Base-by-base conservation (phyloP, 2,113 vertebrate species). In the Labeo catla region DNA sequence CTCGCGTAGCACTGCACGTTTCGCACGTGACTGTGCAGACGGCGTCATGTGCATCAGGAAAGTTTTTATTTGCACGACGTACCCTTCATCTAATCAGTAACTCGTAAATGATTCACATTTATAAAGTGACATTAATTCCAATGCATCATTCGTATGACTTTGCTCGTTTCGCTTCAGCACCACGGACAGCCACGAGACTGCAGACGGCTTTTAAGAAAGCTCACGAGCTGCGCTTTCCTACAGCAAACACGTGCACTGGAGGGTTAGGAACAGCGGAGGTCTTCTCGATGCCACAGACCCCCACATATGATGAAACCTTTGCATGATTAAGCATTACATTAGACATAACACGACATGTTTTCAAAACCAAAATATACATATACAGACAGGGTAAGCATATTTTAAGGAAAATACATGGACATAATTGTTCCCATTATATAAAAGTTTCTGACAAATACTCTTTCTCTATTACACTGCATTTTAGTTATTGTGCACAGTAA, bases 11-110 rank as follows among this genome's bases (percentile, higher is more conserved):
- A 7, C 57, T 80, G 77, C 77, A 70, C 81, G 66, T 83, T 83
- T 73, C 21, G 87, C 88, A 78, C 76, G 89, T 91, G 92, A 89
- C 81, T 39, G 34, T 57, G 91, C 90, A 91, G 91, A 89, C 88
- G 88, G 84, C 34, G 77, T 80, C 81, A 73, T 73, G 81, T 83
- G 81, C 66, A 11, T 23, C 81, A 13, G 23, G 65, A 73, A 83
- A 73, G 81, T 83, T 83, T 73, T 57, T 61, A 39, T 82, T 82
- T 82, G 80, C 45, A 36, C 15, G 68, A 49, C 80, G 63, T 52
- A 36, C 80, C 28, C 63, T 66, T 82, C 23, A 13, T 50, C 4
- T 82, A 36, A 70, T 70, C 49, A 34, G 15, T 21, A 82, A 68
- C 63, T 82, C 63, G 70, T 52, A 50, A 68, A 68, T 49, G 47